Conservation (phyloP, 2,797 vertebrate species). For the Muraenolepis orangiensis region DNA sequence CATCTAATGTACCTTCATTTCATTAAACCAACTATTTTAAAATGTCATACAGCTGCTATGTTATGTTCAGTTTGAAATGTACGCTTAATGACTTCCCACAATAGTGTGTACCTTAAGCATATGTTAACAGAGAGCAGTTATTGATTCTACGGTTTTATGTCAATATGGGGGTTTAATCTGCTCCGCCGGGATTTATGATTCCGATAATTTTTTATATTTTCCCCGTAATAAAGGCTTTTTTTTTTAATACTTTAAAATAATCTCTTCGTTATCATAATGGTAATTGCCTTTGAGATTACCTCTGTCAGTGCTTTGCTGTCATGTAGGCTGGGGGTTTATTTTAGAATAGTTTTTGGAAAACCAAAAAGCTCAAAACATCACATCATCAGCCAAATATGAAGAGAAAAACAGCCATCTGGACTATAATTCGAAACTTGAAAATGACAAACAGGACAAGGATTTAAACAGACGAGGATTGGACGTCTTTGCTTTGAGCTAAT, state of each 20-base stretch:
- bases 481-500: not conserved
- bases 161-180: not conserved
- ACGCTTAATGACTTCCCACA: slow-evolving; percentile 24
- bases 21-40: slow-evolving; percentile 50
- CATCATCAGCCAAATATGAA: not conserved
- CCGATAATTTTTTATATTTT: not conserved
- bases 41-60: slow-evolving; percentile 17
- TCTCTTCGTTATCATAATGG: not conserved
- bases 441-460: not conserved
- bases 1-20: slow-evolving; percentile 56
- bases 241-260: not conserved
- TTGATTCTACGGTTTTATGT: not conserved
- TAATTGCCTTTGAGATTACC: slow-evolving; percentile 3
- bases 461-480: not conserved
- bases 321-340: slow-evolving; percentile 10
- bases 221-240: not conserved
- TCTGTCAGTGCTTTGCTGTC: slow-evolving; percentile 9
- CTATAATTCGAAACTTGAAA: not conserved
- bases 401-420: not conserved
- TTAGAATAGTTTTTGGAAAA: not conserved
- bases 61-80: slow-evolving; percentile 34
- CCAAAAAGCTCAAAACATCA: not conserved
- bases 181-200: not conserved
- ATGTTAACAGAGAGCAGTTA: not conserved
- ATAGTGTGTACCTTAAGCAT: slow-evolving; percentile 17